Evolutionary conservation across 2,113 vertebrate genomes (phyloP).

Genomic region (Elephas maximus): DNA sequence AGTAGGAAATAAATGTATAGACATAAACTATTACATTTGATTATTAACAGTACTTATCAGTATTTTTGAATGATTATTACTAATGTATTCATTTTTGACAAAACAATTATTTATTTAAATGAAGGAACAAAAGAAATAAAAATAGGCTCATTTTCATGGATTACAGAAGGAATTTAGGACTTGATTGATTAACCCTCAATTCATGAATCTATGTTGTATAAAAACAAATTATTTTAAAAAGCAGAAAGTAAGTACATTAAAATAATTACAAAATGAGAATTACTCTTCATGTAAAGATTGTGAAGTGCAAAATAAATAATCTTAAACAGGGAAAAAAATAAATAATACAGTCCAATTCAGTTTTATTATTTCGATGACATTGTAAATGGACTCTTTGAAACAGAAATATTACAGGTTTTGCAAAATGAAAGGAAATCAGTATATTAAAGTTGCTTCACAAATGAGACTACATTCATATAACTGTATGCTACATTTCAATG

Average conservation of each 20-base stretch:
- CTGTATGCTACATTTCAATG: neutral
- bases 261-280: slow-evolving; percentile 43
- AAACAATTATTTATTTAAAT: slow-evolving; percentile 65
- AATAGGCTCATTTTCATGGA: slow-evolving; percentile 41
- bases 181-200: slow-evolving; percentile 11
- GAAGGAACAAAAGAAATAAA: slow-evolving; percentile 6
- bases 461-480: neutral
- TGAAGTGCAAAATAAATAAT: slow-evolving; percentile 67
- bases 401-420: slow-evolving; percentile 41
- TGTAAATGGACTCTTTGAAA: neutral
- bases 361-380: neutral
- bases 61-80: slow-evolving; percentile 40
- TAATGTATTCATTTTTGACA: slow-evolving; percentile 34
- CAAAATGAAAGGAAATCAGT: neutral
- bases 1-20: neutral
- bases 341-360: neutral
- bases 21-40: neutral
- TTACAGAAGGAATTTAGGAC: neutral
- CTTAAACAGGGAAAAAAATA: slow-evolving; percentile 25
- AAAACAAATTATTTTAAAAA: neutral
- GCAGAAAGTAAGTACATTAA: neutral
- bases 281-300: neutral
- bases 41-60: neutral
- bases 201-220: neutral
- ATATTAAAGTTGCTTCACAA: neutral